Conservation (phyloP, 2,113 vertebrate genomes). For the Nyctibius bracteatus region DNA sequence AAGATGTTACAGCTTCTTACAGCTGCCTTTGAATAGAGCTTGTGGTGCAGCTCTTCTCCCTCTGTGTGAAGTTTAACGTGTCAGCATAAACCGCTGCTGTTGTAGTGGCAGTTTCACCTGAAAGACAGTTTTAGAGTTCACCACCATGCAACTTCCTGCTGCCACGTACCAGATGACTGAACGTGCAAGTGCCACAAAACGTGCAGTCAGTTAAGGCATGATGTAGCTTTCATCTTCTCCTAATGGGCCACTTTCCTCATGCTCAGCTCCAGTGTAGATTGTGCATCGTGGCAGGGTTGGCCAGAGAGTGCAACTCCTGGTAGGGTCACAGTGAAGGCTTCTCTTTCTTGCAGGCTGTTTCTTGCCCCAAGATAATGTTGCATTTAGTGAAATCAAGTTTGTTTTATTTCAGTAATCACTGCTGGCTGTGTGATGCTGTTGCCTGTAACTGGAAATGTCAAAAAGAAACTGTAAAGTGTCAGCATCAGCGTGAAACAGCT, state of each 20-base stretch:
- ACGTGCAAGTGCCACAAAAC: neutral
- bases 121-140: neutral
- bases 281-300: neutral
- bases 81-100: neutral
- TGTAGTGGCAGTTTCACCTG: neutral
- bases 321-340: neutral
- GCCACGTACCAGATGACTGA: neutral
- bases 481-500: neutral
- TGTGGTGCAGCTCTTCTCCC: neutral
- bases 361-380: neutral
- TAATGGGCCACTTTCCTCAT: neutral
- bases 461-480: neutral
- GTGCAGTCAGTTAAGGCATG: neutral
- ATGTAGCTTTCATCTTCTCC: neutral
- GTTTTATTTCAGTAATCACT: neutral
- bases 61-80: rapidly evolving
- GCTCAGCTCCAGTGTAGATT: neutral
- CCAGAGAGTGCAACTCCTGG: neutral
- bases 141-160: neutral
- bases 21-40: neutral
- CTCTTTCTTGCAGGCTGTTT: neutral
- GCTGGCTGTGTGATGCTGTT: rapidly evolving
- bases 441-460: neutral
- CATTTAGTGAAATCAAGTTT: neutral
- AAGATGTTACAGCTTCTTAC: neutral